Percentiles rank a stretch among this genome's conserved stretches.
phyloP scores from a whole-genome alignment of 1,140 invertebrate species.

The Drosophila chauvacae region DNA sequence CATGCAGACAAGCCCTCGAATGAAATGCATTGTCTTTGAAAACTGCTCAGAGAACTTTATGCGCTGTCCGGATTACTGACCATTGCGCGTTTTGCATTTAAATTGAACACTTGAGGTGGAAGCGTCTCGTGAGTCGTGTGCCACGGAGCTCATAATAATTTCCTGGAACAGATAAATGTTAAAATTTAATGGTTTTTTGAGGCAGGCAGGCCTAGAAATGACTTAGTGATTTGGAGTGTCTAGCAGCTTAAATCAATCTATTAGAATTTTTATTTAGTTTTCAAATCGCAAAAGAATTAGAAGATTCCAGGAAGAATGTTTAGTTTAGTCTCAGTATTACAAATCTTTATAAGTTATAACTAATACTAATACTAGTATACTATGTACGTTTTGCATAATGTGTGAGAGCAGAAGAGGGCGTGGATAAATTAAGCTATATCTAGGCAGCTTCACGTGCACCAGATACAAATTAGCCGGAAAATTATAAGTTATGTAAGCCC shows the following conservation, averaged over 20 bases:
- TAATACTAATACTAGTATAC: no score
- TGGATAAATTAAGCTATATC: no score
- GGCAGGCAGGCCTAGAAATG: background rate
- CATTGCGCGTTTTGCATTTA: conserved; percentile 38
- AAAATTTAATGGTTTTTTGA: conserved; percentile 4
- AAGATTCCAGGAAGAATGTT: background rate
- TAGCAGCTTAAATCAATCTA: background rate
- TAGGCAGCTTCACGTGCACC: no score
- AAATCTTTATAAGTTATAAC: no score
- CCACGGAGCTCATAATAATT: background rate
- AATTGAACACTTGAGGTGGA: conserved; percentile 30
- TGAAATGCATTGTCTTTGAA: conserved; percentile 34
- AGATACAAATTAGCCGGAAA: no score
- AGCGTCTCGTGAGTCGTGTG: conserved; percentile 16
- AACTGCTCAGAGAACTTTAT: conserved; percentile 35
- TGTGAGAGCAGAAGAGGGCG: no score
- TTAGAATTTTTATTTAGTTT: background rate
- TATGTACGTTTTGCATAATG: no score
- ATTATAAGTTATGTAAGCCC: no score
- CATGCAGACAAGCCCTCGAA: conserved; percentile 24
- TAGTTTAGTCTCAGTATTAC: background rate
- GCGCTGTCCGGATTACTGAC: conserved; percentile 15
- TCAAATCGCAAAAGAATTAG: background rate
- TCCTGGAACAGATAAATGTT: background rate
- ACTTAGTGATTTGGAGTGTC: background rate